phyloP scores from a whole-genome alignment of 2,113 vertebrate species.

The Xenus cinereus region DNA sequence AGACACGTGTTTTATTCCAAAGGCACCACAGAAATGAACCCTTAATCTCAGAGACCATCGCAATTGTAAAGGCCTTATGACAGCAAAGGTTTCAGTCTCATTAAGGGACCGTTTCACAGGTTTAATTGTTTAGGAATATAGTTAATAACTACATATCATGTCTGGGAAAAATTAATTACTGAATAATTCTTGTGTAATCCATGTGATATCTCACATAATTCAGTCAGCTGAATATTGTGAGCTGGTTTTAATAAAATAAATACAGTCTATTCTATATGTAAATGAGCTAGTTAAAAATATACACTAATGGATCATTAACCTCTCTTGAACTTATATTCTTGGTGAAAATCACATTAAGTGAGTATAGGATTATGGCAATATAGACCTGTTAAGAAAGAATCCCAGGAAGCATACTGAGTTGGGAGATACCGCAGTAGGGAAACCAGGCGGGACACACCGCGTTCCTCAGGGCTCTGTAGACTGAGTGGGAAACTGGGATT shows the following conservation, averaged over 20 bases:
- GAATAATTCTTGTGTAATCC: slow-evolving; percentile 11
- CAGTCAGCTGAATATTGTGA: slow-evolving; percentile 10
- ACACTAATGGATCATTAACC: slow-evolving; percentile 63
- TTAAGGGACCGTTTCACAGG: background rate
- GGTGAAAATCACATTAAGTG: slow-evolving; percentile 41
- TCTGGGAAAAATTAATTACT: slow-evolving; percentile 17
- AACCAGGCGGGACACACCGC: background rate
- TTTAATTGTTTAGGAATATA: slow-evolving; percentile 48
- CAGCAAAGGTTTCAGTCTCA: background rate
- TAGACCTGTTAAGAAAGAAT: background rate
- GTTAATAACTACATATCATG: background rate
- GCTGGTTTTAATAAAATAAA: slow-evolving; percentile 61
- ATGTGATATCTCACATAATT: slow-evolving; percentile 40
- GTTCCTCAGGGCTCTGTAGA: background rate
- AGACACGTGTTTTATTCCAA: background rate
- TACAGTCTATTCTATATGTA: slow-evolving; percentile 47
- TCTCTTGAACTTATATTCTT: slow-evolving; percentile 60
- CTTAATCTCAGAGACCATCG: background rate
- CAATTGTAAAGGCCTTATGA: background rate
- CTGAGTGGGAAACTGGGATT: background rate
- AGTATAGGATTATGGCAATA: slow-evolving; percentile 5
- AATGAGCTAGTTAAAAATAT: slow-evolving; percentile 59
- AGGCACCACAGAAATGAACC: background rate
- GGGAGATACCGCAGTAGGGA: background rate
- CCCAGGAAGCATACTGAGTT: background rate